Evolutionary conservation across 2,113 vertebrate species (phyloP).

Genomic region (Cynoglossus semilaevis): DNA sequence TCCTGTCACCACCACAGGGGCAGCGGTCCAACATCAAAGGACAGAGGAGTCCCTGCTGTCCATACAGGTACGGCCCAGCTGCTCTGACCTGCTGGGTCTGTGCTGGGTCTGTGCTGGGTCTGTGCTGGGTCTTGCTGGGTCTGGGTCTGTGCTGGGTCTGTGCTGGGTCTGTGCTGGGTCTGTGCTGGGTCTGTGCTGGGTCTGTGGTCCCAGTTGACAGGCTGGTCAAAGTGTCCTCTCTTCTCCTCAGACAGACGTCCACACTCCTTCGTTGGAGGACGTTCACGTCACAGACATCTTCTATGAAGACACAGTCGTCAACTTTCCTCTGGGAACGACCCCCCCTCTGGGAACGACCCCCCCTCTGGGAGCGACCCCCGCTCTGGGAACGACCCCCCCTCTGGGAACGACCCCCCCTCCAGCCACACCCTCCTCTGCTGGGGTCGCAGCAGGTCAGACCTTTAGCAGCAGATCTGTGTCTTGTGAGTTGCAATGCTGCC

Average conservation of each 20-base stretch:
- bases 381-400: slow-evolving; percentile 3
- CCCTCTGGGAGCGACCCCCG: neutral
- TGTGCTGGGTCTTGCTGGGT: no score
- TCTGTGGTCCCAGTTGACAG: slow-evolving; percentile 20
- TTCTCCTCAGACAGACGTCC: slow-evolving; percentile 24
- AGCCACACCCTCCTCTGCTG: neutral
- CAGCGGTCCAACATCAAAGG: slow-evolving; percentile 47
- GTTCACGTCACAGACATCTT: slow-evolving; percentile 67
- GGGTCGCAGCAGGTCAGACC: slow-evolving; percentile 44
- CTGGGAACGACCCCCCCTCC: slow-evolving; percentile 5
- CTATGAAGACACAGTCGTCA: slow-evolving; percentile 62
- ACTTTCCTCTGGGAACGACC: slow-evolving; percentile 23
- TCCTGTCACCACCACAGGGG: slow-evolving; percentile 28
- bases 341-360: slow-evolving; percentile 2
- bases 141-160: neutral
- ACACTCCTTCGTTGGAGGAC: slow-evolving; percentile 43
- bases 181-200: neutral
- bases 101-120: neutral
- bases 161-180: neutral
- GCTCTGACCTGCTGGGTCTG: neutral
- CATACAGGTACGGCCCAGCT: slow-evolving; percentile 32
- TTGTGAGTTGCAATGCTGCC: neutral
- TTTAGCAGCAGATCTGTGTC: neutral
- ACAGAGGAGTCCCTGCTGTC: slow-evolving; percentile 62
- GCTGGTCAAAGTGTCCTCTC: slow-evolving; percentile 28